Conservation (phyloP, 2,113 vertebrate genomes). For the Xiphorhynchus elegans region DNA sequence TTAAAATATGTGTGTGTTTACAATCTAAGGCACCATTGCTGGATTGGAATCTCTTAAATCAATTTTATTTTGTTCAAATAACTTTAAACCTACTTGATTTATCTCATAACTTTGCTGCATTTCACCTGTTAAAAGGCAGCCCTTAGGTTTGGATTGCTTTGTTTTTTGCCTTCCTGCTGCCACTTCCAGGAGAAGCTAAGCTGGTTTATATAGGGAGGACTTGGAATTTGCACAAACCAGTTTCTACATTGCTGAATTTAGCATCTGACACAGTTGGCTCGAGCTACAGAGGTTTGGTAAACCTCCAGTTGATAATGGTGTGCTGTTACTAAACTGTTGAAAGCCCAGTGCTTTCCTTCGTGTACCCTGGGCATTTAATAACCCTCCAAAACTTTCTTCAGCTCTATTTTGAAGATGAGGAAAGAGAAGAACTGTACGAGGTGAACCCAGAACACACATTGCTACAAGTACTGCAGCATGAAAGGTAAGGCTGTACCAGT, state of each 20-base stretch:
- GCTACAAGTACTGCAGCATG: constrained; percentile 81
- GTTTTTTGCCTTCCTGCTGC: neutral
- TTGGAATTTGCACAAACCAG: neutral
- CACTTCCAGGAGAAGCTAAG: neutral
- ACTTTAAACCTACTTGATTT: neutral
- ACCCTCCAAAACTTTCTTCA: constrained; percentile 30
- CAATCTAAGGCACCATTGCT: neutral
- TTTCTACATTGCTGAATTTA: neutral
- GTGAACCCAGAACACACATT: constrained; percentile 77
- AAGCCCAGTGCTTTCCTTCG: neutral
- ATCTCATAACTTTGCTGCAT: neutral
- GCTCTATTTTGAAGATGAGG: constrained; percentile 91
- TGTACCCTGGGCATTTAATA: neutral
- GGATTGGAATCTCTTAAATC: neutral
- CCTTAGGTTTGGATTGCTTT: neutral
- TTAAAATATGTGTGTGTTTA: neutral
- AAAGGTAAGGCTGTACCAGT: constrained; percentile 77
- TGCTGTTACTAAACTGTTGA: neutral
- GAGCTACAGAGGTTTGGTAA: neutral
- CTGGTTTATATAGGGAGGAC: neutral
- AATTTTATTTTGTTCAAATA: neutral
- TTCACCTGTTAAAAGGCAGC: neutral
- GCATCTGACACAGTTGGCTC: rapidly evolving
- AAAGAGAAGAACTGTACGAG: constrained; percentile 76
- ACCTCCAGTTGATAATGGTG: neutral